Evolutionary conservation across 2,797 vertebrate species (phyloP).

Genomic region (Allenopithecus nigroviridis): DNA sequence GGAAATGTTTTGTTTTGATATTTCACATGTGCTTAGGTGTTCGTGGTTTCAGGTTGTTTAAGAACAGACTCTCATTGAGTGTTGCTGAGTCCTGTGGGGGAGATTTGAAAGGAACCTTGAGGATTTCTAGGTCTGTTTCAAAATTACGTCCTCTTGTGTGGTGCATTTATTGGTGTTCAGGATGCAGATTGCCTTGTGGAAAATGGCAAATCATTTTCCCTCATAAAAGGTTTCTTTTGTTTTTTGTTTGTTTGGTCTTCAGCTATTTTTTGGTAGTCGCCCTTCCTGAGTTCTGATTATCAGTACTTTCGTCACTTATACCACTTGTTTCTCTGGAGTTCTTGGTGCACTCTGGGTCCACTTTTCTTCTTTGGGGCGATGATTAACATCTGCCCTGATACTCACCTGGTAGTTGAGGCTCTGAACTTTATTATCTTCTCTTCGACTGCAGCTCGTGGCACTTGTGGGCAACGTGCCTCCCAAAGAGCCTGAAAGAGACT

Average conservation of each 20-base stretch:
- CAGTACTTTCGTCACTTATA: neutral
- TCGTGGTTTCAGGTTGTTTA: slow-evolving; percentile 55
- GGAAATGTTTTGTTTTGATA: slow-evolving; percentile 64
- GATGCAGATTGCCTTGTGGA: neutral
- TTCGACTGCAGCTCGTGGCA: neutral
- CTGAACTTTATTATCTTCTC: neutral
- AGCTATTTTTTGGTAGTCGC: neutral
- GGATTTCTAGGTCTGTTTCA: slow-evolving; percentile 55
- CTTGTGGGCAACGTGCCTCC: neutral
- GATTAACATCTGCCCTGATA: neutral
- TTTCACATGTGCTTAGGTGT: slow-evolving; percentile 65
- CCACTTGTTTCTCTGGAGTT: neutral
- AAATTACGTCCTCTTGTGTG: slow-evolving; percentile 40
- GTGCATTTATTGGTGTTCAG: slow-evolving; percentile 10
- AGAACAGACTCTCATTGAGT: slow-evolving; percentile 50
- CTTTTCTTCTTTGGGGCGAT: neutral
- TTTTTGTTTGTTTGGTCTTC: neutral
- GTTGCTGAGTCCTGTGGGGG: slow-evolving; percentile 29
- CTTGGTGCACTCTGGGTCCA: neutral
- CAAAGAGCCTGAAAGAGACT: neutral
- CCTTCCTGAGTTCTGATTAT: neutral
- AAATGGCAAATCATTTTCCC: slow-evolving; percentile 8
- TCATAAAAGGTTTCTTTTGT: neutral
- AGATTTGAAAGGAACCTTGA: slow-evolving; percentile 42
- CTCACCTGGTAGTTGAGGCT: neutral